Evolutionary conservation across 2,113 vertebrate species (phyloP).

Genomic region (Todiramphus saurophagus): DNA sequence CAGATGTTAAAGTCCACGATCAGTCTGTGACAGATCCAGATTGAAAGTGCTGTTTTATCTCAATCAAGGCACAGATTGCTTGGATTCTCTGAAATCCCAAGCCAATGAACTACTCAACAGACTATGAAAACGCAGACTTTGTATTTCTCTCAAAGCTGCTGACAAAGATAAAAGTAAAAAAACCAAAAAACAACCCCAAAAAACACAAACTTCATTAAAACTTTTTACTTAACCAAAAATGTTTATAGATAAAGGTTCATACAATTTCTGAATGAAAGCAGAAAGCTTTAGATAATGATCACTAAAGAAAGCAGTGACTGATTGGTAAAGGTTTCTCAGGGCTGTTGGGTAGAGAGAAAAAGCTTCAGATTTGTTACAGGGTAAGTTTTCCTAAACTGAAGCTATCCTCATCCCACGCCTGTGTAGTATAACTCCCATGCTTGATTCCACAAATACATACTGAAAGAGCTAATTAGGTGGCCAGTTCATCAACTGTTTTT

Average conservation of each 20-base stretch:
- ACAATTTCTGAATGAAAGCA: not conserved
- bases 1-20: not conserved
- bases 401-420: not conserved
- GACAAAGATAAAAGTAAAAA: not conserved
- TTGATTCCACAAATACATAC: not conserved
- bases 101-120: not conserved
- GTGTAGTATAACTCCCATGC: not conserved
- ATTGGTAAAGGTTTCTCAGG: not conserved
- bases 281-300: not conserved
- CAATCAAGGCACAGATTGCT: not conserved
- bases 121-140: not conserved
- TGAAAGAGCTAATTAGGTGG: not conserved
- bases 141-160: not conserved
- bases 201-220: not conserved
- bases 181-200: not conserved
- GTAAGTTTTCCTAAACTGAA: not conserved
- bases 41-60: not conserved
- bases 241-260: not conserved
- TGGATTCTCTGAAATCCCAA: not conserved
- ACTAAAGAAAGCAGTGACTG: not conserved
- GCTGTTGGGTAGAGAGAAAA: not conserved
- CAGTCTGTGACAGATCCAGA: not conserved
- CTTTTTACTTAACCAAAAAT: not conserved
- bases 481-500: not conserved
- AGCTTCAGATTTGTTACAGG: not conserved